phyloP scores from a whole-genome alignment of 2,797 vertebrate genomes.

The Alca torda region DNA sequence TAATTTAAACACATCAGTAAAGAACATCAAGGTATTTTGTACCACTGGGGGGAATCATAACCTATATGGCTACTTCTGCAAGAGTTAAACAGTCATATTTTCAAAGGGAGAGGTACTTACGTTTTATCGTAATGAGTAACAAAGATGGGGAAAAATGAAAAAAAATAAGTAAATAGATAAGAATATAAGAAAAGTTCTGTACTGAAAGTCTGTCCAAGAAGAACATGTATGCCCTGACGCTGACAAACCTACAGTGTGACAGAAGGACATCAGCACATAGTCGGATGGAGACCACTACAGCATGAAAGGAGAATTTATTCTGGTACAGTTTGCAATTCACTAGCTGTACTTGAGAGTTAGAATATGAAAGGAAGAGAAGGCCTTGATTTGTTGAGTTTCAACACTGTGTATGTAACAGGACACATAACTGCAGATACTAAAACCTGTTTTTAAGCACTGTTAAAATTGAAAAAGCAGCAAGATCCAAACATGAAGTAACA shows the following conservation, averaged over 20 bases:
- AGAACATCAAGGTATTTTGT: background rate
- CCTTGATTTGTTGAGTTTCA: background rate
- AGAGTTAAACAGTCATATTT: background rate
- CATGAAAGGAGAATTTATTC: background rate
- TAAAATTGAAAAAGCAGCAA: background rate
- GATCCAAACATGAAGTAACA: background rate
- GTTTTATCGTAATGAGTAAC: background rate
- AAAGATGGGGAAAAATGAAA: background rate
- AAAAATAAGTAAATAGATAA: background rate
- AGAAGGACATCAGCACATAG: background rate
- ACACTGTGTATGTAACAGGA: background rate
- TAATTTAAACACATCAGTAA: background rate
- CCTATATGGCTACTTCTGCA: background rate
- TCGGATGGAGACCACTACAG: background rate
- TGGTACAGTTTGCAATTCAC: background rate
- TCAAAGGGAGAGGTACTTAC: background rate
- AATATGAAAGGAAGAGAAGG: background rate
- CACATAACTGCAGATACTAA: background rate
- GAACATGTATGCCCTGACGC: accelerated
- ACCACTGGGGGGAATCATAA: background rate
- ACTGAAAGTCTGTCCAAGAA: background rate
- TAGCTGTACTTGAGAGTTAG: background rate
- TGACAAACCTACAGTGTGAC: background rate
- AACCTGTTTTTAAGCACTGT: background rate
- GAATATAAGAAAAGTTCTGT: background rate